Evolutionary conservation across 2,797 vertebrate species (phyloP), one percentile per base, ranked within the genome.

Genomic region (Carapus acus): DNA sequence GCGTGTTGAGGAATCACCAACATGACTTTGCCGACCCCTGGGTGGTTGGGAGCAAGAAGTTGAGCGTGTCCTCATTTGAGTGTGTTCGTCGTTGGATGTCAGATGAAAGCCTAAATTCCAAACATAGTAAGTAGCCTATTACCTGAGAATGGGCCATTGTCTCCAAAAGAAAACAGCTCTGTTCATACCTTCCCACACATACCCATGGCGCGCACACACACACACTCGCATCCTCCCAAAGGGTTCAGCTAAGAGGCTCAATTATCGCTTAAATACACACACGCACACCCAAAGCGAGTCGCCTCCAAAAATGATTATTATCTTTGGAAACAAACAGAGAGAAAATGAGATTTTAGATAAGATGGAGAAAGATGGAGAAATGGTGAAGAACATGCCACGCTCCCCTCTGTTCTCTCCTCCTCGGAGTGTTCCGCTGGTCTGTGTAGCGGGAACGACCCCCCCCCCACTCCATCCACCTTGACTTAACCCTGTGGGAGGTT

Each of bases 61-160:
- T n/a, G 19, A 13, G 20, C 16, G 24, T 12, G 22, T 33, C 18
- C n/a, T n/a, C n/a, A n/a, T n/a, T n/a, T n/a, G n/a, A n/a, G n/a
- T n/a, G n/a, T n/a, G n/a, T n/a, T n/a, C n/a, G n/a, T n/a, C n/a
- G n/a, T n/a, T n/a, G n/a, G n/a, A n/a, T n/a, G n/a, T n/a, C 11
- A 37, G 22, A 23, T 20, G 15, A 41, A 40, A 51, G 31, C 34
- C 21, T 49, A 20, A 21, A 27, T 46, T 52, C 57, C 44, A 62
- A 48, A 67, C 62, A 37, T 40, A 33, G 27, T 8, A 7, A 72
- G 72, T 45, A 69, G 64, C 55, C 64, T 65, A 66, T 69, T 39
- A 77, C 78, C 83, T 77, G 81, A 84, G 79, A 49, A 54, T 15
- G 58, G 69, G 65, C 63, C 53, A 49, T 57, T 18, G 37, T 62